These are phyloP conservation scores for Bhutanitis thaidina DNA, from an alignment of 2,888 invertebrate genomes.

Conservation along the genomic window DNA sequence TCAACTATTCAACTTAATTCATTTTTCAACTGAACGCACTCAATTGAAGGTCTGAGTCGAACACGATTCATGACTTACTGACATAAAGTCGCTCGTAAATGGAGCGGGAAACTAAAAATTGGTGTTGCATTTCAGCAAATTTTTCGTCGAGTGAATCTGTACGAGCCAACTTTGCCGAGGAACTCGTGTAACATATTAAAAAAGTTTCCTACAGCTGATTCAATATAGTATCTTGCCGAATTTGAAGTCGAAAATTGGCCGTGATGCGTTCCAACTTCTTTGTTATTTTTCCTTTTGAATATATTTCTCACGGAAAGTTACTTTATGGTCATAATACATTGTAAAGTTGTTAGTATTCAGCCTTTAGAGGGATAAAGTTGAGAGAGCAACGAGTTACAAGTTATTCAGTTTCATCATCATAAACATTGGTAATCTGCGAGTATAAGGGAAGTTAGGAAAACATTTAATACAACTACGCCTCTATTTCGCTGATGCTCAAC, in stretches of 20 bases:
- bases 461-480: conserved; percentile 14
- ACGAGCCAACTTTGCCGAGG: conserved; percentile 13
- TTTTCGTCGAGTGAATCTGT: conserved; percentile 20
- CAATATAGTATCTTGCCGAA: conserved; percentile 18
- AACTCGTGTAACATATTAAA: conserved; percentile 25
- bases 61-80: conserved; percentile 14
- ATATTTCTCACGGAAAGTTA: neutral
- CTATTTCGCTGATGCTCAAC: conserved; percentile 14
- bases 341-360: neutral
- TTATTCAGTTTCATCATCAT: conserved; percentile 4
- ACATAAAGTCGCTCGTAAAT: conserved; percentile 20
- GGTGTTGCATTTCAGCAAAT: conserved; percentile 22
- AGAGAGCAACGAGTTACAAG: neutral
- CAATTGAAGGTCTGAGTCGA: conserved; percentile 1
- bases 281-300: conserved; percentile 8
- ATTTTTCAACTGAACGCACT: neutral
- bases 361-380: neutral
- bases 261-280: conserved; percentile 18
- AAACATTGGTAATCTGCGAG: conserved; percentile 15
- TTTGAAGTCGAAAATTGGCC: conserved; percentile 23
- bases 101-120: conserved; percentile 19
- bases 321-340: neutral
- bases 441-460: conserved; percentile 8
- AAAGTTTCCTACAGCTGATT: conserved; percentile 23
- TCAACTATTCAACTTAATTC: neutral